A percentile compares a stretch with the other conserved stretches of the same genome.
These are phyloP conservation scores for Lynx canadensis DNA, from an alignment of 2,113 vertebrate genomes.

Conservation along the genomic window DNA sequence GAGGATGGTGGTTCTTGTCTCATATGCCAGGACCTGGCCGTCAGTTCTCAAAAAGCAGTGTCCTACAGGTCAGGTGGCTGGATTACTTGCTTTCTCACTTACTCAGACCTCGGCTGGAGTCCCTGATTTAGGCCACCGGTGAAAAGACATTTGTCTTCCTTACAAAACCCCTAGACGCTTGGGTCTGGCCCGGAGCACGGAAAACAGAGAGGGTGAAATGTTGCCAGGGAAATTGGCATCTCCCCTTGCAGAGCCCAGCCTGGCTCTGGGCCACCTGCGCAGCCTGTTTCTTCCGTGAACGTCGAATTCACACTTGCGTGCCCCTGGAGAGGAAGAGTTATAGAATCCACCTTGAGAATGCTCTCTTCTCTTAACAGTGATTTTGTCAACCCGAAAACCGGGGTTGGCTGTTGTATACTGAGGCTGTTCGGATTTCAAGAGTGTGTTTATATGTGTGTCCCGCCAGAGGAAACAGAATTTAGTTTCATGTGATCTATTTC, in stretches of 20 bases:
- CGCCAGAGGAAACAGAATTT: slow-evolving; percentile 20
- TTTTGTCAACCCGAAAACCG: slow-evolving; percentile 11
- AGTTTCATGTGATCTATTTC: slow-evolving; percentile 10
- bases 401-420: background rate
- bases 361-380: background rate
- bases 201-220: slow-evolving; percentile 1
- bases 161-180: background rate
- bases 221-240: background rate
- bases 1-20: slow-evolving; percentile 36
- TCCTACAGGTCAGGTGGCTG: background rate
- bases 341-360: background rate
- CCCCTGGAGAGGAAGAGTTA: background rate
- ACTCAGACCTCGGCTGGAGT: background rate
- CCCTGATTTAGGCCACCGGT: background rate
- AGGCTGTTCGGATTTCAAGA: background rate
- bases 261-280: slow-evolving; percentile 11
- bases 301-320: background rate
- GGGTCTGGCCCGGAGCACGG: background rate
- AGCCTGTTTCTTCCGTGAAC: background rate
- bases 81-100: slow-evolving; percentile 37
- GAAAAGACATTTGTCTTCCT: slow-evolving; percentile 62
- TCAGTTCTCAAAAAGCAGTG: background rate
- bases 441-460: background rate
- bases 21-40: background rate
- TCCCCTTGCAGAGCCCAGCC: background rate